Evolutionary conservation across 2,797 vertebrate species (phyloP), one percentile per base, ranked within the genome.

Genomic region (Siniperca undulata): DNA sequence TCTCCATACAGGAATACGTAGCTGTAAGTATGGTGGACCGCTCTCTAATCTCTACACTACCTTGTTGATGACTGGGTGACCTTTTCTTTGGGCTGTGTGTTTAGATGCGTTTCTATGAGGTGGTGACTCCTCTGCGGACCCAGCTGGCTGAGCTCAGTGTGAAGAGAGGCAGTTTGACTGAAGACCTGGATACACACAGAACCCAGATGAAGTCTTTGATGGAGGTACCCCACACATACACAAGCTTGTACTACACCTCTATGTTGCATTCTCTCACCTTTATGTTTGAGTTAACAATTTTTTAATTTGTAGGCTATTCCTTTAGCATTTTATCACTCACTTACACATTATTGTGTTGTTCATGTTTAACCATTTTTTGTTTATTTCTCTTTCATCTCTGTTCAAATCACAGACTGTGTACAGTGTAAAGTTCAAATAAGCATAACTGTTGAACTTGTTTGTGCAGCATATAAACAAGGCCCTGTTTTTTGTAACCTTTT

Each of bases 1-100:
- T 99, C 82, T 97, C 97, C 75, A 98, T 99, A 84, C 96, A 97
- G 83, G 98, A 99, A 95, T 98, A 97, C 38, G 96, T 99, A 55
- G 97, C 98, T 81, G 99, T 99, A 86, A 97, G 98, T 86, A 66
- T 48, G 0, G 0, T 2, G 19, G 30, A 1, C 59, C 17, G 9
- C 5, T 71, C 1, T 7, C 12, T 16, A 1, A 22, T 52, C 16
- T 44, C 19, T 27, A 5, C 16, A 12, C 16, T 20, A 52, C 13
- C 20, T 14, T 42, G 27, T 48, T 17, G 24, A 3, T 38, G 5
- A 19, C 2, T 4, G n/a, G 11, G 20, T 16, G 52, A 73, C 0
- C 1, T 27, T 44, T 69, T 55, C 9, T 74, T 40, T 70, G 10
- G 73, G 24, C 44, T 78, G 3, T 70, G 20, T 65, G 34, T 81